Base-by-base conservation (phyloP, 1,140 invertebrate species). In the Bactericera cockerelli region DNA sequence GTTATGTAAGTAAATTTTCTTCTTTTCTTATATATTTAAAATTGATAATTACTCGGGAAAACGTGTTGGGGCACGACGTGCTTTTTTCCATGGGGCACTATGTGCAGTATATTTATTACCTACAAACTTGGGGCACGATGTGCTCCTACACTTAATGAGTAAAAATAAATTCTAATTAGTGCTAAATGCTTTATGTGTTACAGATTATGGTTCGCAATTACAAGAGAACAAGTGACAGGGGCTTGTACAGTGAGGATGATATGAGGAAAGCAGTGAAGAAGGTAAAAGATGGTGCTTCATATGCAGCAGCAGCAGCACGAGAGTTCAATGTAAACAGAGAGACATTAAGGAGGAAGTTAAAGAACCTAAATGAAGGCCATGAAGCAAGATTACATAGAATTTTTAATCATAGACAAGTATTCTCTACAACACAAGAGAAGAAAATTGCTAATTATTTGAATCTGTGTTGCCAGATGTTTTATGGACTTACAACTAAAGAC, bases 401-500 rank as follows among this genome's bases (percentile, higher is more conserved):
- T 31, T 31, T 6, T 31, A 31, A 31, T 31, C 28, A 31, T 13
- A 49, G 22, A 16, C n/a, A 49, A 49, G 42, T 49, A 8, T 49
- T 49, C 42, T 6, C 42, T 19, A 8, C n/a, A 49, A 16, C 6
- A 49, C 4, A 19, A 19, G 42, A 49, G 22, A 49, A 49, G 22
- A 22, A 49, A 49, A 10, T 49, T 4, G 42, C 22, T n/a, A 22
- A n/a, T 16, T 49, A 49, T 16, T 19, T 49, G 22, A 49, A 19
- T 6, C 6, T 19, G 4, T 6, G 42, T 49, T 16, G n/a, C 22
- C 22, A 16, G n/a, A 49, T 70, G 59, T 71, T 70, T 65, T 71
- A 67, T 63, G 69, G 69, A 0, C 65, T 70, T 14, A 28, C 67
- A 61, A 58, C 55, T 56, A 71, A 65, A 59, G 70, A 72, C 13